Evolutionary conservation across 2,888 invertebrate genomes (phyloP), one percentile per base, ranked within the genome.

Genomic region (Pogonocherus hispidulus): DNA sequence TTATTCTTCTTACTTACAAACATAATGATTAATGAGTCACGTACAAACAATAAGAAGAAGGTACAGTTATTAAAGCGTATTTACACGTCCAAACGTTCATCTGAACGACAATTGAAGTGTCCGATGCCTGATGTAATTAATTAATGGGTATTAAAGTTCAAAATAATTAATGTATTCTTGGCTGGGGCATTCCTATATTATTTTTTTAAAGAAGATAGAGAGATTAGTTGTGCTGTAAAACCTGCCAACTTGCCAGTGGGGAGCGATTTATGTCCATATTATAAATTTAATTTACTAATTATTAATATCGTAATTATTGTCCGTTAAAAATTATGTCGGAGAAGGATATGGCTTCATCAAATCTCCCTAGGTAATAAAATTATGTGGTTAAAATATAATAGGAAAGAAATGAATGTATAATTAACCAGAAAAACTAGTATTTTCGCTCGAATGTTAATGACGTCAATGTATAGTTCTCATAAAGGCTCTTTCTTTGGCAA

Each of bases 101-200:
- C 56, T 57, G 41, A 62, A 62, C 56, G 69, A 69, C 69, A 69
- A 69, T 69, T 69, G 65, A 68, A 69, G 51, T 69, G 65, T 69
- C 69, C 62, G 65, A 41, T 18, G 52, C 14, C 55, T 22, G 62
- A 19, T n/a, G 65, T 69, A 65, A 69, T 66, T 66, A 66, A 69
- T 69, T 66, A 69, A 63, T 69, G 52, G 62, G 54, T 63, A 69
- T 66, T 69, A 69, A 69, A 66, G 66, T 63, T 63, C 47, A 54
- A 37, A 69, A 54, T 66, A 66, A 69, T 69, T 69, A 69, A 66
- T 69, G 57, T 63, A 66, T 63, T 63, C 59, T 57, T 51, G 35
- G 32, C 46, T 47, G 57, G 47, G 57, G 66, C 51, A 69, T 66
- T 66, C 57, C 52, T 56, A 18, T 14, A 35, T 47, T 54, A 66